Evolutionary conservation across 2,113 vertebrate species (phyloP), one percentile per base, ranked within the genome.

Genomic region (Crotalus tigris): DNA sequence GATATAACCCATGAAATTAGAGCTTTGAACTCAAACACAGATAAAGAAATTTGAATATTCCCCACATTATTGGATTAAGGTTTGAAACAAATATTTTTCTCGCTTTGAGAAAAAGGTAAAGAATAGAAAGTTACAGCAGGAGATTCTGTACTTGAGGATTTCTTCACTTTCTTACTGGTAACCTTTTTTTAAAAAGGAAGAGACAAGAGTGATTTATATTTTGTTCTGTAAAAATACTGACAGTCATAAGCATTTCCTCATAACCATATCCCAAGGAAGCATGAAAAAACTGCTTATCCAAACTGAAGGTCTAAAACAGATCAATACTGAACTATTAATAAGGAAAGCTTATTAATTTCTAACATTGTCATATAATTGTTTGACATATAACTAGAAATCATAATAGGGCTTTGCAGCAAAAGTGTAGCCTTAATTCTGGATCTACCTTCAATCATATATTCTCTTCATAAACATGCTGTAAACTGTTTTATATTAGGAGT

Each of bases 1-100:
- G 98, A 98, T 98, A 98, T 96, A 97, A 96, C 95, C 96, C 97
- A 97, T 95, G 97, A 97, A 97, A 97, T 98, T 98, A 97, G 97
- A 98, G 98, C 99, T 97, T 98, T 98, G 97, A 98, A 98, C 97
- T 95, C 46, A 96, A 96, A 96, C 97, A 96, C 95, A 55, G 95
- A 92, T 97, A 98, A 97, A 97, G 97, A 98, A 97, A 97, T 97
- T 96, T 97, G 96, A 95, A 97, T 97, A 97, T 98, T 97, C 97
- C 97, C 98, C 96, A 98, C 96, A 96, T 96, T 97, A 96, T 95
- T 98, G 95, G 95, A 97, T 97, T 94, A 96, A 98, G 96, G 97
- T 97, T 98, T 97, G 98, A 98, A 98, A 97, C 96, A 97, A 97
- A 97, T 96, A 97, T 98, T 97, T 96, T 51, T 5, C 81, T 57